These are phyloP conservation scores for Eucera pruinosa DNA, from an alignment of 2,888 invertebrate genomes.

Conservation along the genomic window DNA sequence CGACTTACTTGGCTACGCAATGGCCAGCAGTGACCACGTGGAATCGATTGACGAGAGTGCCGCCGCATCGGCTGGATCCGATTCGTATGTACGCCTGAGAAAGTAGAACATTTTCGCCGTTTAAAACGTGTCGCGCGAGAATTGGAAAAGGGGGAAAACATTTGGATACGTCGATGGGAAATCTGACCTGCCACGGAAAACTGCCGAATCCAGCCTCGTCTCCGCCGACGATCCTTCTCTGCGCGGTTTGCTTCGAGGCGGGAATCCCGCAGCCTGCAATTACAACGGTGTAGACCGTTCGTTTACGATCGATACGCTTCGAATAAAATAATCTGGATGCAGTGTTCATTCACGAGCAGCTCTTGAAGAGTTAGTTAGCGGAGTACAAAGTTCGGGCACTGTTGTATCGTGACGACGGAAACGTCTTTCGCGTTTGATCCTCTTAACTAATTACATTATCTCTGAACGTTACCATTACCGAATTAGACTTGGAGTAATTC, in stretches of 20 bases:
- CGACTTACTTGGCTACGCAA: slow-evolving; percentile 91
- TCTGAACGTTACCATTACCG: slow-evolving; percentile 31
- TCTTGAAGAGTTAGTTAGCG: slow-evolving; percentile 37
- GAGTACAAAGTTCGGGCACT: background rate
- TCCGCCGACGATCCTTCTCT: slow-evolving; percentile 95
- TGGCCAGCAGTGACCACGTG: slow-evolving; percentile 98
- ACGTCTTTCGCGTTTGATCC: too few species aligned
- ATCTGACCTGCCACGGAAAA: slow-evolving; percentile 94
- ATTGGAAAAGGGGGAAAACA: background rate
- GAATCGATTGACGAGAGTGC: slow-evolving; percentile 94
- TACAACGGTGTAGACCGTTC: slow-evolving; percentile 16
- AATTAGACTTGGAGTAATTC: slow-evolving; percentile 73
- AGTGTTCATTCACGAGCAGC: slow-evolving; percentile 12
- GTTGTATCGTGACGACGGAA: background rate
- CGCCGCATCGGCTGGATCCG: slow-evolving; percentile 97
- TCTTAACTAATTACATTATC: too few species aligned
- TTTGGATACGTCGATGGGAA: slow-evolving; percentile 18
- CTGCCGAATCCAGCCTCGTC: slow-evolving; percentile 97
- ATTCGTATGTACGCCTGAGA: slow-evolving; percentile 93
- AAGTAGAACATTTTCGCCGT: slow-evolving; percentile 40
- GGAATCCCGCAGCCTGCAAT: slow-evolving; percentile 95
- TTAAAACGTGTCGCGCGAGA: slow-evolving; percentile 13
- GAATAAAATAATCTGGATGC: too few species aligned
- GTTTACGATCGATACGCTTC: background rate
- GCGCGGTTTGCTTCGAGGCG: slow-evolving; percentile 93